Evolutionary conservation across 2,113 vertebrate genomes (phyloP), one percentile per base, ranked within the genome.

Genomic region (Lichenostomus cassidix): DNA sequence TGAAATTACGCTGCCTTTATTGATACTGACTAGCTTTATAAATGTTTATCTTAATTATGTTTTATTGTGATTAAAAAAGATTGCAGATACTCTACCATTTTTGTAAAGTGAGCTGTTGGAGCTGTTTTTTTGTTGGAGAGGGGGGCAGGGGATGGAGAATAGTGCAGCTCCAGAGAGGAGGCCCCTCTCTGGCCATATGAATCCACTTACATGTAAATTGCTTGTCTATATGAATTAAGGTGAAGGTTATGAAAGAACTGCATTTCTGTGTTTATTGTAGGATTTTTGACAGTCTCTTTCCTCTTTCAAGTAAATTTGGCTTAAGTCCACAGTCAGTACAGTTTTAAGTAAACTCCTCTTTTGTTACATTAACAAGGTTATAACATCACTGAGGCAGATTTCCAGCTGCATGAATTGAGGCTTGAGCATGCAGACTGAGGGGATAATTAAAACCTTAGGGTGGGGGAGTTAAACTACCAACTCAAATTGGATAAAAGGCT

Each of bases 191-290:
- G 92, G 91, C 98, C 98, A 98, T 98, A 97, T 98, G 98, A 98
- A 98, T 98, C 98, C 98, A 98, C 98, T 98, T 98, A 98, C 98
- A 98, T 98, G 98, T 98, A 98, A 98, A 98, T 98, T 98, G 98
- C 98, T 98, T 98, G 98, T 98, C 98, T 97, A 76, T 98, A 96
- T 98, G 98, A 98, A 98, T 98, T 98, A 98, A 98, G 98, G 98
- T 98, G 97, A 97, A 98, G 98, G 97, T 98, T 98, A 97, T 98
- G 98, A 98, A 98, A 98, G 98, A 97, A 97, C 98, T 97, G 98
- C 98, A 98, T 98, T 98, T 97, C 98, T 96, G 95, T 98, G 98
- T 98, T 98, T 98, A 98, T 98, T 97, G 96, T 98, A 98, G 98
- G 98, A 98, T 98, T 98, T 98, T 98, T 98, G 98, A 98, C 98